phyloP scores from a whole-genome alignment of 1,140 invertebrate species.

The Cyclargus thomasi region DNA sequence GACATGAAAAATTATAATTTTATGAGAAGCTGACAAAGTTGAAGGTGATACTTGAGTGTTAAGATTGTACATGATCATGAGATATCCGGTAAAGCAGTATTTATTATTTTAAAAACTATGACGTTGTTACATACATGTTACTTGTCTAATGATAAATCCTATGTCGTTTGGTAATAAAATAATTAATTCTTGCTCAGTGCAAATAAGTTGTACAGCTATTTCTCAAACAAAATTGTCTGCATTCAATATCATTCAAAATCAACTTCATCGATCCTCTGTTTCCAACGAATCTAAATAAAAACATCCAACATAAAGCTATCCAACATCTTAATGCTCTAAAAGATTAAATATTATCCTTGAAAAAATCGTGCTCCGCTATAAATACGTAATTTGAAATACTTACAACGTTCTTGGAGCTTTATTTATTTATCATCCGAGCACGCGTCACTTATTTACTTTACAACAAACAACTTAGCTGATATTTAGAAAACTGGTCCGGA shows the following conservation, averaged over 20 bases:
- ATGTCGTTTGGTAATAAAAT: too few relatives aligned
- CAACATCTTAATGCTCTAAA: slow-evolving; percentile 23
- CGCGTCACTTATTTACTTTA: slow-evolving; percentile 1
- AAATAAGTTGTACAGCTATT: too few relatives aligned
- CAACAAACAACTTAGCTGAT: neutral
- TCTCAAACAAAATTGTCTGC: too few relatives aligned
- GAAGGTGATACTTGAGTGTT: neutral
- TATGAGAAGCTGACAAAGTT: neutral
- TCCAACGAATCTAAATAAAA: neutral
- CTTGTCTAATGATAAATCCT: too few relatives aligned
- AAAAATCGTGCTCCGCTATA: slow-evolving; percentile 47
- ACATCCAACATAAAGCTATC: neutral
- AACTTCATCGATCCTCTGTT: too few relatives aligned
- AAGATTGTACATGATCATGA: too few relatives aligned
- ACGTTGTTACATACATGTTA: too few relatives aligned
- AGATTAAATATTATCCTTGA: slow-evolving; percentile 40
- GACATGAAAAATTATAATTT: neutral
- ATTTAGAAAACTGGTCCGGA: neutral
- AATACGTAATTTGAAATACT: slow-evolving; percentile 49
- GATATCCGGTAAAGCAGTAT: too few relatives aligned
- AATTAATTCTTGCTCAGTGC: too few relatives aligned
- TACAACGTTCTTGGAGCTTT: slow-evolving; percentile 19
- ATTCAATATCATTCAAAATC: too few relatives aligned
- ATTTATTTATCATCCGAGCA: slow-evolving; percentile 4
- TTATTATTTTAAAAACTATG: too few relatives aligned